Base-by-base conservation (phyloP, 2,888 invertebrate genomes). In the Plutella xylostella region DNA sequence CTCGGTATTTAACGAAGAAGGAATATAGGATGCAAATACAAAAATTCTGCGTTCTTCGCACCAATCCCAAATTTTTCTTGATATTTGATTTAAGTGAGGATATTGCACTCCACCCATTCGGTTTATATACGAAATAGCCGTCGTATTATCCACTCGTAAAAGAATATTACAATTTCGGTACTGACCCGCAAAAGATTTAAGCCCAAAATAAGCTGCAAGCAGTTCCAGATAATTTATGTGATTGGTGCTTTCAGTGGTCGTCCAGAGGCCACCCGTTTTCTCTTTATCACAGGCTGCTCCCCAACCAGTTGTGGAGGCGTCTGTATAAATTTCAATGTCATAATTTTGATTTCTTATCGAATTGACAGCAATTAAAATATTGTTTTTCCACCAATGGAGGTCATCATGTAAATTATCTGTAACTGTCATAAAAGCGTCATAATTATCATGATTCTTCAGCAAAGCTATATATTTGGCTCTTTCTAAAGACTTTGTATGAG, bases 1-100 rank as follows among this genome's bases (percentile, higher is more conserved):
- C 12, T 45, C 39, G 12, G 12, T 42, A 21, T 45, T 45, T 2
- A 30, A 30, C 19, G 15, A 18, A 14, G 45, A 45, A 5, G 15
- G n/a, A 30, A 45, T 45, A 17, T 45, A 39, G 2, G 39, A 45
- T 12, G 38, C 45, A 39, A 34, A 45, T 9, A 45, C 15, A 9
- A 17, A 38, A 7, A 45, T 18, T 18, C 22, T 25, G 17, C 45
- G 28, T 19, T 7, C 31, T 19, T 45, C 45, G 31, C 45, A 45
- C 45, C 45, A 45, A n/a, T 45, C 22, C 45, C 45, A 45, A 19
- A 45, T 40, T 14, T 22, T 4, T 18, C 25, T 19, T 14, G 40
- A 3, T 20, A 45, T 18, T n/a, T 33, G 4, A 22, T 40, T 45
- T 17, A 45, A 15, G 15, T 45, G 33, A 5, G 45, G 40, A 14